Evolutionary conservation across 64 coral and sea anemone species (phyloP).

Genomic region (Montipora foliosa): DNA sequence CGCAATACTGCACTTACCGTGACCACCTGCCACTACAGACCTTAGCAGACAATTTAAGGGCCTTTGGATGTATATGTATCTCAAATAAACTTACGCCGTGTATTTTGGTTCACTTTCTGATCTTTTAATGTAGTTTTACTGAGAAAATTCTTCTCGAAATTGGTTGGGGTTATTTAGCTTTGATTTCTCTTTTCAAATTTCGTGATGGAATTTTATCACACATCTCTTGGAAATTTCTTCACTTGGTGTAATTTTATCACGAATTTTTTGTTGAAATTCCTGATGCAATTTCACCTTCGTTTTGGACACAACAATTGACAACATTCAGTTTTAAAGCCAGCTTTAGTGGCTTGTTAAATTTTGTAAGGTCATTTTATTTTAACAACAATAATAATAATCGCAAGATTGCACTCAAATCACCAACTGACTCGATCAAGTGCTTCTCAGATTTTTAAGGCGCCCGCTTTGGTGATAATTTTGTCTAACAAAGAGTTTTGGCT

Average conservation of each 20-base stretch:
- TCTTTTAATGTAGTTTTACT: background rate
- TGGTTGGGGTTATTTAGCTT: background rate
- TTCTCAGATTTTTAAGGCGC: background rate
- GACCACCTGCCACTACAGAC: background rate
- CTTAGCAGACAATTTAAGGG: background rate
- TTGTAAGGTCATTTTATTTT: constrained; percentile 45
- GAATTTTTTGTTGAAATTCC: background rate
- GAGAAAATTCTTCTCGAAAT: background rate
- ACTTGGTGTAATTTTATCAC: background rate
- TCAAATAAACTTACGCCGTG: too few species aligned
- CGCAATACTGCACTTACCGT: constrained; percentile 26
- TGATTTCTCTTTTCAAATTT: background rate
- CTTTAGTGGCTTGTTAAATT: constrained; percentile 10
- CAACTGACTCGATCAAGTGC: background rate
- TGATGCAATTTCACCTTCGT: constrained; percentile 18
- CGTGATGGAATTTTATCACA: background rate
- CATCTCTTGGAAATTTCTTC: background rate
- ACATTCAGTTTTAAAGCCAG: constrained; percentile 47
- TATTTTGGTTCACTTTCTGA: background rate
- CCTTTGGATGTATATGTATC: background rate
- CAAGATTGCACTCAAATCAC: background rate
- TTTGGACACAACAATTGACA: constrained; percentile 43
- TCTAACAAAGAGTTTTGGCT: background rate
- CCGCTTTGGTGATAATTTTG: background rate
- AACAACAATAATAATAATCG: background rate